Base-by-base conservation (phyloP, 2,888 invertebrate species). In the Subacronicta megacephala region DNA sequence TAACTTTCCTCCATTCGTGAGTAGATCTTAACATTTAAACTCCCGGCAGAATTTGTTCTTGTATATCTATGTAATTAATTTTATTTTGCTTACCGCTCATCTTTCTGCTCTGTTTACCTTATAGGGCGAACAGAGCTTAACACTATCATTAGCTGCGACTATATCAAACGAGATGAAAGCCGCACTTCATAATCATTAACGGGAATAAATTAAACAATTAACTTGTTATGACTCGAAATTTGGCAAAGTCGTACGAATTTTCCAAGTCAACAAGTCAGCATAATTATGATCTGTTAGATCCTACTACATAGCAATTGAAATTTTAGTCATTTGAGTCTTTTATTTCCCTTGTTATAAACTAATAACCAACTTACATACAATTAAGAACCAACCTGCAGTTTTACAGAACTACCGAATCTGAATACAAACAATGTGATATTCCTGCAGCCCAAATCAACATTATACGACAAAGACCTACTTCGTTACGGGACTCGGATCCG, bases 1-100 rank as follows among this genome's bases (percentile, higher is more conserved):
- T 92, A 89, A 81, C 76, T 83, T 80, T 76, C 72, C 69, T 72
- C 67, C 62, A 78, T 80, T 83, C 82, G 83, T 84, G 82, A 84
- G 80, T 56, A 50, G 72, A 79, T 83, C 70, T 78, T 80, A 76
- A 81, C 75, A 67, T 73, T 73, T 61, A 56, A 63, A 58, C 62
- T 56, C 53, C 42, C 23, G 31, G 40, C 17, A 58, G 56, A 58
- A 47, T 53, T 69, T 66, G 62, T 70, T n/a, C n/a, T n/a, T n/a
- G 57, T 64, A 62, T 62, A 42, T 47, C n/a, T n/a, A 43, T 60
- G 52, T 60, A 62, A 72, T 72, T 72, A 72, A 55, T 64, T 64
- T 59, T 68, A 54, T 59, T 56, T 58, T 51, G 29, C 26, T 51
- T 47, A 57, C 42, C 12, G 13, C 10, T 65, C 56, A 61, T 62